Evolutionary conservation across 2,113 vertebrate genomes (phyloP).

Genomic region (Parus major): DNA sequence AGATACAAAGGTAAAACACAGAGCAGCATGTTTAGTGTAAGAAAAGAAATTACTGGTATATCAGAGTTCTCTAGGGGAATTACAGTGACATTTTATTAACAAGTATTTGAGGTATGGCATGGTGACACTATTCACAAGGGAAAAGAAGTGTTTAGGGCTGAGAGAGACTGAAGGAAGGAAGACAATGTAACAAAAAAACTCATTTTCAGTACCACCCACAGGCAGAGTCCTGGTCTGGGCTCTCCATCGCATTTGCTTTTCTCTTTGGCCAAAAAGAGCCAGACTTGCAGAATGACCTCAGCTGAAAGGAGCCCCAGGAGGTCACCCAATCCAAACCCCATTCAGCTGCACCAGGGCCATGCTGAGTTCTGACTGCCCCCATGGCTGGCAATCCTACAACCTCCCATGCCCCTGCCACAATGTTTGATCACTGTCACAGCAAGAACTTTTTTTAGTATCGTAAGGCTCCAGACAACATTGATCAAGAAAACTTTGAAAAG

Average conservation of each 20-base stretch:
- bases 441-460: background rate
- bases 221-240: background rate
- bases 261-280: background rate
- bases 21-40: background rate
- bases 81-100: background rate
- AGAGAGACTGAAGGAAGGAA: background rate
- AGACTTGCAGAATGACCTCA: background rate
- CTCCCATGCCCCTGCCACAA: background rate
- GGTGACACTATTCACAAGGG: background rate
- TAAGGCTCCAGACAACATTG: background rate
- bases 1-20: background rate
- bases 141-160: background rate
- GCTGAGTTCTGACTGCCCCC: background rate
- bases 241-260: background rate
- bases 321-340: background rate
- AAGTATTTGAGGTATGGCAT: background rate
- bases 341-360: background rate
- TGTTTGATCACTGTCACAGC: accelerated
- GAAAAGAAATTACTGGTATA: background rate
- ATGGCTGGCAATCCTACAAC: background rate
- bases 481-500: background rate
- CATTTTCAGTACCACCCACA: background rate
- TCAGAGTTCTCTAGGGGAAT: background rate
- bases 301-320: background rate
- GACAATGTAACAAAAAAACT: background rate